Base-by-base conservation (phyloP, 2,888 invertebrate genomes). In the Cetonia aurata region DNA sequence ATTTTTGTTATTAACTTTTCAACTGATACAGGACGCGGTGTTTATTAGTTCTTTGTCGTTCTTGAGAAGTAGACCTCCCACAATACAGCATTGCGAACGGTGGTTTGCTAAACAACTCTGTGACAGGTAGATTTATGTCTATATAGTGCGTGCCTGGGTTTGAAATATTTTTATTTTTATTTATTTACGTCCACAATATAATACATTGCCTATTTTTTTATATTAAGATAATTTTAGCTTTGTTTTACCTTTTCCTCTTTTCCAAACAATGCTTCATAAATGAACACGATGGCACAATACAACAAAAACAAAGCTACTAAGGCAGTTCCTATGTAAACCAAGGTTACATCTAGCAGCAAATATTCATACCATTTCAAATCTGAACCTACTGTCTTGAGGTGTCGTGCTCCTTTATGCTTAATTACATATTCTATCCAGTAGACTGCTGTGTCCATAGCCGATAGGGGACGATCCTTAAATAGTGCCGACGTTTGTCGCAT, bases 381-480 rank as follows among this genome's bases (percentile, higher is more conserved):
- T 65, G 75, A 70, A 8, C 72, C 75, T 8, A 70, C 71, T 25
- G 57, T 74, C 33, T 76, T 72, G 13, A 75, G 72, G 67, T 77
- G 77, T n/a, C 46, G 50, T 8, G 77, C 74, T 8, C 77, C 75
- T 50, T 75, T 75, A 52, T 77, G 75, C 50, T 72, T 72, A 6
- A 76, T 73, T 0, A 77, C 76, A 55, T 77, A 72, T 56, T 77
- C 75, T 31, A 75, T 69, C 77, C 77, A 77, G 60, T 73, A 77
- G 12, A 77, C 67, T n/a, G 76, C 77, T 25, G 73, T 74, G 13
- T 77, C 72, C 65, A 77, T 50, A 6, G 76, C 72, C 12, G 70
- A 53, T 13, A 72, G 46, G 9, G 72, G 74, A 13, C 75, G 71
- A 44, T 75, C 77, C 46, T 70, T 72, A 59, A 76, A 73, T 53